Evolutionary conservation across 2,797 vertebrate species (phyloP), one percentile per base, ranked within the genome.

Genomic region (Falco naumanni): DNA sequence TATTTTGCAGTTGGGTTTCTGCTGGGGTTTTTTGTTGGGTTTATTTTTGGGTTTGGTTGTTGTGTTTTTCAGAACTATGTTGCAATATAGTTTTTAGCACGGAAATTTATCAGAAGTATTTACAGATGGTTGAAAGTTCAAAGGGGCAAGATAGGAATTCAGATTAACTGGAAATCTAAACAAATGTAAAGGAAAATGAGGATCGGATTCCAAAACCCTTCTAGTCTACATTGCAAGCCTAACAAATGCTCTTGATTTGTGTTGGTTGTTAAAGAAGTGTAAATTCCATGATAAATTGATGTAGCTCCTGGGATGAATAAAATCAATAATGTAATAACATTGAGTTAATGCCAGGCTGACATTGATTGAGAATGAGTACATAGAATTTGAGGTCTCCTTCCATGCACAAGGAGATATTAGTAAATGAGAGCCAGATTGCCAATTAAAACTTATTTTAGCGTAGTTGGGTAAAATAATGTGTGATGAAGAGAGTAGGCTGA

Each of bases 91-190:
- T 95, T 97, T 96, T 95, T 94, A 96, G 80, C 81, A 72, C 28
- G 21, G 85, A 89, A 92, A 95, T 85, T 93, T 90, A 88, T 95
- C 95, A 94, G 51, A 95, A 95, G 66, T 86, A 93, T 95, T 96
- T 96, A 95, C 75, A 90, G 84, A 96, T 81, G 60, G n/a, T 84
- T 97, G 76, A 37, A 89, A 95, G 74, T 96, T 92, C 94, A 95
- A 96, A 91, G 81, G 87, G 80, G 83, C 77, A 93, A 97, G 95
- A 96, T 82, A 90, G 94, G 89, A 96, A 97, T 96, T 96, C 94
- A 96, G 94, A 92, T 97, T 72, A 84, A 95, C 93, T 83, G 88
- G 91, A 95, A 97, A 93, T 66, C 56, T 92, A 97, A 96, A 93
- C 89, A 95, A 93, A 93, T 68, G 71, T 89, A 87, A 89, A 92